Conservation (phyloP, 2,797 vertebrate genomes). For the Sebastes baramenuke region DNA sequence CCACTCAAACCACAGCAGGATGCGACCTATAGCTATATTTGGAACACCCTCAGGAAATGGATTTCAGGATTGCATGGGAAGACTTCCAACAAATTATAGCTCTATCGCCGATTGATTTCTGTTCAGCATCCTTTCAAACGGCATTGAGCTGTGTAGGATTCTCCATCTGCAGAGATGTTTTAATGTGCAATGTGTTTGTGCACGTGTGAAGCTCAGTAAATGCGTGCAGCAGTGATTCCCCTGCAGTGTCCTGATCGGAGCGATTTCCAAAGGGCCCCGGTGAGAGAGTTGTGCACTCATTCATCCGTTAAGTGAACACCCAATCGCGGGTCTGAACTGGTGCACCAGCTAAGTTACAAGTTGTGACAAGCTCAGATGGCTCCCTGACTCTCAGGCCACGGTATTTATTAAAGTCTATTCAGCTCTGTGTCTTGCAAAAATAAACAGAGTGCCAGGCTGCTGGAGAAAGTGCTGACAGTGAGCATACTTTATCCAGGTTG, state of each 20-base stretch:
- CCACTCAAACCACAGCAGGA: conserved; percentile 35
- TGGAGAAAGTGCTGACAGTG: conserved; percentile 82
- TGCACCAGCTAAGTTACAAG: conserved; percentile 79
- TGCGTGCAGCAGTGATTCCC: conserved; percentile 31
- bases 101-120: conserved; percentile 7
- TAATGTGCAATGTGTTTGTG: conserved; percentile 3
- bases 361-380: conserved; percentile 86
- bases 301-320: conserved; percentile 69
- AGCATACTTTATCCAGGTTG: conserved; percentile 80
- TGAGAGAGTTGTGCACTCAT: conserved; percentile 58
- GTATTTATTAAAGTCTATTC: conserved; percentile 85
- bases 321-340: conserved; percentile 65
- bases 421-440: conserved; percentile 83
- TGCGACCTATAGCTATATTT: conserved; percentile 23
- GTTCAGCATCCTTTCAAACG: neutral
- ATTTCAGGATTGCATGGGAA: conserved; percentile 25
- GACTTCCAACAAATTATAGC: conserved; percentile 17
- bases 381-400: conserved; percentile 76
- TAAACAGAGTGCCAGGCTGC: conserved; percentile 83
- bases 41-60: conserved; percentile 33
- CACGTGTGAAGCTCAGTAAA: conserved; percentile 10
- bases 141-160: neutral
- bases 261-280: conserved; percentile 54
- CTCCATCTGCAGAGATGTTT: neutral
- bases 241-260: conserved; percentile 41